phyloP scores from a whole-genome alignment of 2,797 vertebrate genomes.

The Emydoidea blandingii region DNA sequence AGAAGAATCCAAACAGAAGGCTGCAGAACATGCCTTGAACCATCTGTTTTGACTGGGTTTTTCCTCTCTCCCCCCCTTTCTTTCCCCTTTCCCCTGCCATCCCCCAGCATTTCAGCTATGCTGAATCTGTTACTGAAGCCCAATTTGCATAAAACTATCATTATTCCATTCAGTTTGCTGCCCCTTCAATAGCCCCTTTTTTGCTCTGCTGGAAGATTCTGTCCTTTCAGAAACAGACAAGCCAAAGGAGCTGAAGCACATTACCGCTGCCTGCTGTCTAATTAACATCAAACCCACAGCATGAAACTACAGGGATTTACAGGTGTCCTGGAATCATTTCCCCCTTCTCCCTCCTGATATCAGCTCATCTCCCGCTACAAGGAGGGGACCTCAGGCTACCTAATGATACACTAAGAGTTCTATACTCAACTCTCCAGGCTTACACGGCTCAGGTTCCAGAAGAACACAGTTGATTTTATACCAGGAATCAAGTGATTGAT shows the following conservation, averaged over 20 bases:
- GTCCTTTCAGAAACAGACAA: constrained; percentile 73
- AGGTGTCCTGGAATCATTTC: constrained; percentile 72
- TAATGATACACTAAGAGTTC: constrained; percentile 52
- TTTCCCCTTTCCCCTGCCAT: constrained; percentile 49
- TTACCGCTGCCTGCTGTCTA: constrained; percentile 77
- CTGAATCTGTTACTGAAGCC: constrained; percentile 70
- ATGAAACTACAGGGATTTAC: constrained; percentile 77
- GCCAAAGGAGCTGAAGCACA: constrained; percentile 71
- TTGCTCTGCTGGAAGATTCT: constrained; percentile 75
- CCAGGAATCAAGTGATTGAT: constrained; percentile 33
- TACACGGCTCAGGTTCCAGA: constrained; percentile 31
- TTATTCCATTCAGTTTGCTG: constrained; percentile 75
- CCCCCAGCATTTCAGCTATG: constrained; percentile 72
- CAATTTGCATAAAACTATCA: constrained; percentile 80
- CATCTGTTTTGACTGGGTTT: constrained; percentile 69
- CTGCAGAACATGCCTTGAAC: constrained; percentile 74
- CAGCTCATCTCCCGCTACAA: constrained; percentile 59
- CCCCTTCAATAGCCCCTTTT: constrained; percentile 70
- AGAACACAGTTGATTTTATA: constrained; percentile 21
- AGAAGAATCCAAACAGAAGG: constrained; percentile 74
- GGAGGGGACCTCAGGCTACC: constrained; percentile 69
- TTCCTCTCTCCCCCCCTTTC: constrained; percentile 43
- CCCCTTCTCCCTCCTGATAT: constrained; percentile 26
- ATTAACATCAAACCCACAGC: constrained; percentile 80
- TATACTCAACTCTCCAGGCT: constrained; percentile 27